Base-by-base conservation (phyloP, 2,113 vertebrate species). In the Arizona elegans region DNA sequence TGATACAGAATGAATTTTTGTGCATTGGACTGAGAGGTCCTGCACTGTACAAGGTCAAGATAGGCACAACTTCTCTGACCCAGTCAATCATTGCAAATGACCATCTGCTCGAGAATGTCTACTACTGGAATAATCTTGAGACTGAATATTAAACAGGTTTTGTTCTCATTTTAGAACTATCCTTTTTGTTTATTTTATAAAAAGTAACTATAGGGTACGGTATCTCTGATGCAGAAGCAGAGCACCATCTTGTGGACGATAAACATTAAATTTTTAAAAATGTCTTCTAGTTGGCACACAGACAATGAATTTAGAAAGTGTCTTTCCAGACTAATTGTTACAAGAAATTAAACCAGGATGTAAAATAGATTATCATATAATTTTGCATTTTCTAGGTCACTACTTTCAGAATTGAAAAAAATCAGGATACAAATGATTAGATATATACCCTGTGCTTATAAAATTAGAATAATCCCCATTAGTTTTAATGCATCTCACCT, bases 221-320 rank as follows among this genome's bases (percentile, higher is more conserved):
- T 29, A 9, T 86, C 56, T 70, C 26, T 90, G 52, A 43, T 87
- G 56, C 50, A 87, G 92, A 87, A 43, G 50, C 38, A 62, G 47
- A 93, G 81, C 89, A 26, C 92, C 92, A 93, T 85, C 92, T 93
- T 86, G 92, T 90, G 92, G 89, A 52, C n/a, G n/a, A 5, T 89
- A 47, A 55, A 21, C 15, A 47, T 33, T 59, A 53, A 29, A 62
- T 52, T 86, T 62, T 29, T 19, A 9, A 10, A 54, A 81, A 53
- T 62, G 4, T 43, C 33, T 81, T 81, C n/a, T 81, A 17, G 7
- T 81, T 19, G 7, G 15, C 33, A 81, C 38, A 38, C n/a, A 56
- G 54, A 38, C 43, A 91, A 86, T 21, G 47, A 33, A 29, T 86
- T 59, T 38, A n/a, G 86, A 91, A 81, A 81, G 3, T 21, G 70